Conservation (phyloP, 1,140 invertebrate genomes). For the Formica exsecta region DNA sequence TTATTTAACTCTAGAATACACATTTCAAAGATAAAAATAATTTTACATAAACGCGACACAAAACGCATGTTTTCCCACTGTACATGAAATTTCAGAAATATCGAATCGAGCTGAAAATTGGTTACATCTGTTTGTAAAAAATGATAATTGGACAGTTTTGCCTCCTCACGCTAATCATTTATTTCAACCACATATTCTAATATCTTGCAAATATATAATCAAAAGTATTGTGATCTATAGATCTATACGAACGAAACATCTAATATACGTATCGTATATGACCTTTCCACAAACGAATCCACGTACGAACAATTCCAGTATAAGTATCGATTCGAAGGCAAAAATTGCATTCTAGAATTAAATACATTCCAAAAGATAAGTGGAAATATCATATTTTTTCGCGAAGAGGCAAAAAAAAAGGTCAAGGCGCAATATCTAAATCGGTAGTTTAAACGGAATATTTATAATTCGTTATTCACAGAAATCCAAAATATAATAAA, state of each 20-base stretch:
- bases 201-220: background rate
- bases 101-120: too few relatives aligned
- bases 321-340: too few relatives aligned
- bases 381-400: background rate
- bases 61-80: background rate
- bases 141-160: background rate
- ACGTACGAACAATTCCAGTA: too few relatives aligned
- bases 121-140: background rate
- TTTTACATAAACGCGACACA: background rate
- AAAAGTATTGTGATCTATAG: too few relatives aligned
- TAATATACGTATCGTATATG: too few relatives aligned
- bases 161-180: background rate
- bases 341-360: conserved; percentile 25
- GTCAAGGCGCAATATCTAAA: background rate
- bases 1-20: conserved; percentile 25
- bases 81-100: background rate
- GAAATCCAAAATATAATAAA: conserved; percentile 50
- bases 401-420: background rate
- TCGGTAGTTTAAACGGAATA: conserved; percentile 12
- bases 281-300: too few relatives aligned
- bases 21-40: conserved; percentile 7
- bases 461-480: background rate
- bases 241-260: too few relatives aligned
- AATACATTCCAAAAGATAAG: background rate
- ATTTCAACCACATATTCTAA: background rate